Evolutionary conservation across 2,797 vertebrate species (phyloP), one percentile per base, ranked within the genome.

Genomic region (Karalla daura): DNA sequence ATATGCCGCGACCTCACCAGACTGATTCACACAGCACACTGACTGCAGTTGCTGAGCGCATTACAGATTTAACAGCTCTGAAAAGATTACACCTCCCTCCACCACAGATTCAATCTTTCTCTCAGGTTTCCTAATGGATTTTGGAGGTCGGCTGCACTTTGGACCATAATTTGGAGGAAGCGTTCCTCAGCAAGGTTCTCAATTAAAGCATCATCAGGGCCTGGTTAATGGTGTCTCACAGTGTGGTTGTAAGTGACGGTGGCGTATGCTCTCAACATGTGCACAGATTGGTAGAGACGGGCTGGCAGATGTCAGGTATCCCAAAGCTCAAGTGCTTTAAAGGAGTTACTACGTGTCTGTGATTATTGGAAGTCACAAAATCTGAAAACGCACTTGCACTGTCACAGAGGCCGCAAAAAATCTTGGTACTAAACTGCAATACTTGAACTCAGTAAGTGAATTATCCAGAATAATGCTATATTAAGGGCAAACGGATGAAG

Each of bases 171-270:
- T 53, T 51, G 18, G 13, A 25, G 17, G 10, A 59, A 37, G 44
- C 51, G n/a, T 9, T 52, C 40, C 60, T 62, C 17, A 4, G 33
- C 39, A 14, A 60, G 6, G 15, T 59, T 27, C 44, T 69, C 41
- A 45, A 45, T 69, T 71, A 30, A 52, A 60, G 64, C n/a, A 45
- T 55, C 65, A 36, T 58, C 59, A 45, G 62, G 49, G 13, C 56
- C 7, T 23, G 21, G 27, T 20, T 49, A 54, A 68, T 63, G 33
- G 30, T 5, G 9, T 63, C 53, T 55, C 61, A 36, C 46, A 58
- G 64, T 39, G 54, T 55, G 56, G 36, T 2, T 46, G 14, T 32
- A 37, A 40, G 45, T 32, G 40, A 10, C 17, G 40, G 7, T 49
- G 11, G 39, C 4, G 0, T 50, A 12, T 25, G 36, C n/a, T 53